Evolutionary conservation across 1,140 invertebrate genomes (phyloP).

Genomic region (Cardiocondyla obscurior): DNA sequence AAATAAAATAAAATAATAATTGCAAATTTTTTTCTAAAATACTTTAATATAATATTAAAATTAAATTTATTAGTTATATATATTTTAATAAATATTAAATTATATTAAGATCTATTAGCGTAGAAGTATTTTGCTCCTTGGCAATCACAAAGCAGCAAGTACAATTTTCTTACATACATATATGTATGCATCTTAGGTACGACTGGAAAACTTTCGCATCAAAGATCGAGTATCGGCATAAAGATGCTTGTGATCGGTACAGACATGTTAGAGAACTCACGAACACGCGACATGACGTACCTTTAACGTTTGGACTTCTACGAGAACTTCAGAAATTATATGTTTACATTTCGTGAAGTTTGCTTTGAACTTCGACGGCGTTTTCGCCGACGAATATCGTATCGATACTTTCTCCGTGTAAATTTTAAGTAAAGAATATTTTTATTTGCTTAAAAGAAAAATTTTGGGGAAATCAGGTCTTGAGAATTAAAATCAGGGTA

Average conservation of each 20-base stretch:
- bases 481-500: background rate
- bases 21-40: no score
- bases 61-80: no score
- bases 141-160: background rate
- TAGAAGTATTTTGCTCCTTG: background rate
- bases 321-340: slow-evolving; percentile 34
- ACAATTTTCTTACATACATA: background rate
- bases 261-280: slow-evolving; percentile 66
- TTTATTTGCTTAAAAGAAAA: background rate
- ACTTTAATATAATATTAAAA: no score
- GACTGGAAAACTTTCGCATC: slow-evolving; percentile 39
- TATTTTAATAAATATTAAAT: background rate
- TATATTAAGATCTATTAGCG: background rate
- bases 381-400: background rate
- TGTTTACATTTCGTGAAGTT: background rate
- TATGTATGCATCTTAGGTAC: no score
- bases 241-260: slow-evolving; percentile 54
- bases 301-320: slow-evolving; percentile 12
- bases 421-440: background rate
- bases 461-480: background rate
- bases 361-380: background rate
- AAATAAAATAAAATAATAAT: no score
- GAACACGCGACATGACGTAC: slow-evolving; percentile 72
- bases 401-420: background rate
- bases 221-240: slow-evolving; percentile 56